Evolutionary conservation across 2,797 vertebrate genomes (phyloP).

Genomic region (Sciurus carolinensis): DNA sequence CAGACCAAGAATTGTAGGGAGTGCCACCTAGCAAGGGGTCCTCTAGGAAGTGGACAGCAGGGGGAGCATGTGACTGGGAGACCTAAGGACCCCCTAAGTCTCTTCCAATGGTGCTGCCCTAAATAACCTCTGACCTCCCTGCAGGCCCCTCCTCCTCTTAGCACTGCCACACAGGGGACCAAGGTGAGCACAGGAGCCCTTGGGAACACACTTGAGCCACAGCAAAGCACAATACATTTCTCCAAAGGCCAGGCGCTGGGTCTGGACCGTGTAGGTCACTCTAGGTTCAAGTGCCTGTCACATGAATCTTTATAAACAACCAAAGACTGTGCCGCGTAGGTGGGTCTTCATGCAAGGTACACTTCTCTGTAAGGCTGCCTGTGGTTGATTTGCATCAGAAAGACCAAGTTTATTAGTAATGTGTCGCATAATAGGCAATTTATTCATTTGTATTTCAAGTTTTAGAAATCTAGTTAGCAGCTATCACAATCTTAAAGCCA

Average conservation of each 20-base stretch:
- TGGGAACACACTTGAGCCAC: neutral
- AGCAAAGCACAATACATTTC: neutral
- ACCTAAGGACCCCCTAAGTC: neutral
- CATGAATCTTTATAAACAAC: neutral
- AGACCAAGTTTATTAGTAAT: neutral
- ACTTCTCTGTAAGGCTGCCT: neutral
- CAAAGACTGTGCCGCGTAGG: neutral
- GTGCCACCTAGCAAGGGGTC: neutral
- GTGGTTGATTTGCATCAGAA: neutral
- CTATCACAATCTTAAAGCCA: slow-evolving; percentile 21
- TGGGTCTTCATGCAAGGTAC: neutral
- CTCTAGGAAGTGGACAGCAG: neutral
- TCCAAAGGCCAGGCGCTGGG: neutral
- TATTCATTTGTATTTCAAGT: slow-evolving; percentile 12
- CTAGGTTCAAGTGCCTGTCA: neutral
- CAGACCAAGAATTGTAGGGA: neutral
- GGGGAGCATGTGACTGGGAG: neutral
- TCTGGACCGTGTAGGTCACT: neutral
- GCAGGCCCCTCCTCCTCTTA: neutral
- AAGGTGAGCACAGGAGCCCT: neutral
- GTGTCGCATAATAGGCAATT: neutral
- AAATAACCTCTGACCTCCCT: neutral
- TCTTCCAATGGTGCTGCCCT: neutral
- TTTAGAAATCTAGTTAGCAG: slow-evolving; percentile 8
- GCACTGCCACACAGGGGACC: no score